Conservation (phyloP, 2,797 vertebrate species). For the Ceryle rudis region DNA sequence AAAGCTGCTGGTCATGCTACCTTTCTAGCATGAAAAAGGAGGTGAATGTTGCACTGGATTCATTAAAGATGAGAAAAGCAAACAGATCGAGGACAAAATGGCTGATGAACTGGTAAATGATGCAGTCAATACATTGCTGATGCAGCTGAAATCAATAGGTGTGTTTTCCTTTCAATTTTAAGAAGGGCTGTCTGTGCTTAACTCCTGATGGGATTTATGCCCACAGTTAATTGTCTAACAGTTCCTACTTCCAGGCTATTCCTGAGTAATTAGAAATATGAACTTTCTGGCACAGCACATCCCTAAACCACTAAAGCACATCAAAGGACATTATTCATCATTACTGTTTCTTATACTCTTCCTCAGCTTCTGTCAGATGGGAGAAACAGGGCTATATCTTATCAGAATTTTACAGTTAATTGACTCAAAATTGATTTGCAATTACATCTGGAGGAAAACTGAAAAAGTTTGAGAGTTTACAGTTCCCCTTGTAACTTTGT, state of each 20-base stretch:
- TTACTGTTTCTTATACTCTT: not conserved
- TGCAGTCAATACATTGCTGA: not conserved
- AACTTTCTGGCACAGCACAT: not conserved
- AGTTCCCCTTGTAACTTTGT: not conserved
- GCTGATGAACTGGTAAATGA: not conserved
- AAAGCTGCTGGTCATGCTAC: not conserved
- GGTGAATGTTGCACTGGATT: not conserved
- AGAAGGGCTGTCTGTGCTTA: not conserved
- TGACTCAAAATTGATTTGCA: not conserved
- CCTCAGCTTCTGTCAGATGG: not conserved
- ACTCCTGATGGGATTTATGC: not conserved
- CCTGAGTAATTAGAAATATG: conserved; percentile 2
- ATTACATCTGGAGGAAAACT: not conserved
- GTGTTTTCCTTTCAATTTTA: not conserved
- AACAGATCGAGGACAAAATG: not conserved
- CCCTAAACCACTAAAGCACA: not conserved
- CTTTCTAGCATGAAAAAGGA: not conserved
- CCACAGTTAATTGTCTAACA: not conserved
- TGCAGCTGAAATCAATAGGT: not conserved
- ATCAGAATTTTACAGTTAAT: not conserved
- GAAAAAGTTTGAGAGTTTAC: not conserved
- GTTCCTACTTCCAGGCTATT: not conserved
- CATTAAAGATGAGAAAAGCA: not conserved
- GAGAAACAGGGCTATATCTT: not conserved
- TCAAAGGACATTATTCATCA: not conserved